Percentiles rank a stretch among this genome's conserved stretches.
These are phyloP conservation scores for Siniperca chuatsi DNA, from an alignment of 2,113 vertebrate genomes.

Conservation along the genomic window DNA sequence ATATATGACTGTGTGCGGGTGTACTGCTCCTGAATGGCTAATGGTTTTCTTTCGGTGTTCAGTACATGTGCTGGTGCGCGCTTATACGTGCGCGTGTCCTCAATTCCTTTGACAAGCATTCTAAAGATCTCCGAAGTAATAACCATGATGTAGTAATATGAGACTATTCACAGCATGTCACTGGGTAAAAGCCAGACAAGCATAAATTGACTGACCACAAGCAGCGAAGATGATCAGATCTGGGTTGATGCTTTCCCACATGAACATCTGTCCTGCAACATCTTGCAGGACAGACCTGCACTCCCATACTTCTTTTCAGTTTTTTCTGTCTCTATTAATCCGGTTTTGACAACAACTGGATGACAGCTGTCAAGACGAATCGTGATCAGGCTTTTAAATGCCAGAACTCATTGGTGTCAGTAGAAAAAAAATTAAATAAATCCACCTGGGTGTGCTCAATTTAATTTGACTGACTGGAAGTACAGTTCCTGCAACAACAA, in stretches of 20 bases:
- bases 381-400: slow-evolving; percentile 34
- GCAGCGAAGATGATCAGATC: slow-evolving; percentile 29
- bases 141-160: slow-evolving; percentile 4
- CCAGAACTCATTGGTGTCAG: slow-evolving; percentile 4
- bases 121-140: slow-evolving; percentile 7
- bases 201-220: slow-evolving; percentile 27
- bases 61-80: not conserved
- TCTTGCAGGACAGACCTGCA: not conserved
- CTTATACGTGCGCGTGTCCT: not conserved
- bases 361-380: slow-evolving; percentile 59
- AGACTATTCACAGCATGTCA: not conserved
- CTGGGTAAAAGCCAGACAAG: slow-evolving; percentile 8
- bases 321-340: slow-evolving; percentile 14
- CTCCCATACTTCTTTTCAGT: slow-evolving; percentile 15
- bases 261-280: slow-evolving; percentile 42
- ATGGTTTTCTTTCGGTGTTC: not conserved
- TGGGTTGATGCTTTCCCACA: slow-evolving; percentile 16
- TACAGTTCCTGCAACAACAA: slow-evolving; percentile 14
- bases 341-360: slow-evolving; percentile 41
- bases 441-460: slow-evolving; percentile 15
- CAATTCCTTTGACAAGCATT: not conserved
- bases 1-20: not conserved
- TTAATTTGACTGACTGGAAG: slow-evolving; percentile 43
- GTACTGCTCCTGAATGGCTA: slow-evolving; percentile 9
- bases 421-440: not conserved